phyloP scores from a whole-genome alignment of 1,140 invertebrate genomes.

The Ooceraea biroi region DNA sequence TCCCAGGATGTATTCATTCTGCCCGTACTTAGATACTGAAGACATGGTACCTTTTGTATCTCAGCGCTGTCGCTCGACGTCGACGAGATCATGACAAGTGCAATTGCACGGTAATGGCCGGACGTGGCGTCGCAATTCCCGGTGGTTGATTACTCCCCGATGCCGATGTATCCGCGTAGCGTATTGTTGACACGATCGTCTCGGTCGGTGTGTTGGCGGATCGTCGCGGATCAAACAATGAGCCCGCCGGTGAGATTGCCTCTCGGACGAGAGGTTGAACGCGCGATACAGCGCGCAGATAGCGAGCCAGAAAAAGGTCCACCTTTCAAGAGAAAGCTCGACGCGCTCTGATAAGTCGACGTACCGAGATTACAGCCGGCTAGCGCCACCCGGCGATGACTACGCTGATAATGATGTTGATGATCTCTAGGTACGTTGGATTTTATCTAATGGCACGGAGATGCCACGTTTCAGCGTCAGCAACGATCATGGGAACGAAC shows the following conservation, averaged over 20 bases:
- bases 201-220: not conserved
- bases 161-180: not conserved
- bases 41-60: not conserved
- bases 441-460: slow-evolving; percentile 56
- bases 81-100: not conserved
- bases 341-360: slow-evolving; percentile 40
- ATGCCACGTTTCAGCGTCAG: slow-evolving; percentile 50
- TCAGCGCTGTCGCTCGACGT: not conserved
- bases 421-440: slow-evolving; percentile 56
- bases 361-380: slow-evolving; percentile 43
- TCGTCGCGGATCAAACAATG: slow-evolving; percentile 26
- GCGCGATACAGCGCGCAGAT: slow-evolving; percentile 42
- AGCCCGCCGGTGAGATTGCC: not conserved
- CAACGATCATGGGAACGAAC: slow-evolving; percentile 51
- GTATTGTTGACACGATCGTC: slow-evolving; percentile 33
- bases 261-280: not conserved
- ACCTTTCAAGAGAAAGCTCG: slow-evolving; percentile 8
- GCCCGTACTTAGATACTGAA: not conserved
- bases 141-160: not conserved
- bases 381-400: slow-evolving; percentile 60
- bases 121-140: not conserved
- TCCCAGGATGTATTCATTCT: not conserved
- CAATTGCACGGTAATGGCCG: not conserved
- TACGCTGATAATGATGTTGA: slow-evolving; percentile 59
- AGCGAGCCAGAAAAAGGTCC: slow-evolving; percentile 26